Evolutionary conservation across 2,888 invertebrate genomes (phyloP).

Genomic region (Villa cingulata): DNA sequence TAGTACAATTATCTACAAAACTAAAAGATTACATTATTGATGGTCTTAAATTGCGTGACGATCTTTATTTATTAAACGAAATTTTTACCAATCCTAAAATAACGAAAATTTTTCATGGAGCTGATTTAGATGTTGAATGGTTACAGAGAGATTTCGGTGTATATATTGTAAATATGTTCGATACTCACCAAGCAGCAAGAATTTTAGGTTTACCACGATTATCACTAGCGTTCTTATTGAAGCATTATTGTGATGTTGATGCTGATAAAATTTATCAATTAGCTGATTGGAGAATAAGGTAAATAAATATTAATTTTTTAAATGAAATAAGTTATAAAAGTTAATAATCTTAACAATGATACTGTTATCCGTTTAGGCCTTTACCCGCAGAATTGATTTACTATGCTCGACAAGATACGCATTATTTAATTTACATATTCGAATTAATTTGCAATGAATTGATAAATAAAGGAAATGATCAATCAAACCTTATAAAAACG

Average conservation of each 20-base stretch:
- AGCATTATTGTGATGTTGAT: conserved; percentile 60
- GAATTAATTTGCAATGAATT: conserved; percentile 64
- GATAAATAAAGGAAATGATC: conserved; percentile 47
- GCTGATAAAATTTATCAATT: conserved; percentile 85
- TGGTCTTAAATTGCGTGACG: conserved; percentile 66
- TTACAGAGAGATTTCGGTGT: conserved; percentile 88
- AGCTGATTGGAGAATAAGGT: conserved; percentile 88
- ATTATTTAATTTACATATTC: conserved; percentile 83
- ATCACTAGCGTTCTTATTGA: conserved; percentile 65
- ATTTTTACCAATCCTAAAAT: conserved; percentile 81
- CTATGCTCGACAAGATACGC: conserved; percentile 91
- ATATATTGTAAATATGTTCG: conserved; percentile 94
- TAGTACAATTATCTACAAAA: conserved; percentile 84
- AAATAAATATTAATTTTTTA: conserved; percentile 5
- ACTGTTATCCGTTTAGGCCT: conserved; percentile 43
- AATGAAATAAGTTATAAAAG: background rate
- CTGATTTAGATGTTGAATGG: conserved; percentile 79
- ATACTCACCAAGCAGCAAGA: conserved; percentile 81
- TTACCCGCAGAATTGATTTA: conserved; percentile 62
- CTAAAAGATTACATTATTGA: conserved; percentile 79
- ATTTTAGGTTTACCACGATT: conserved; percentile 53
- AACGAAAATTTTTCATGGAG: conserved; percentile 91
- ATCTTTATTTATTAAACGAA: conserved; percentile 70
- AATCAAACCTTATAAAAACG: conserved; percentile 48
- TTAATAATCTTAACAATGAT: background rate